Percentiles rank a stretch among this genome's conserved stretches.
Evolutionary conservation across 2,113 vertebrate genomes (phyloP).

Genomic region (Rousettus leschenaultii): DNA sequence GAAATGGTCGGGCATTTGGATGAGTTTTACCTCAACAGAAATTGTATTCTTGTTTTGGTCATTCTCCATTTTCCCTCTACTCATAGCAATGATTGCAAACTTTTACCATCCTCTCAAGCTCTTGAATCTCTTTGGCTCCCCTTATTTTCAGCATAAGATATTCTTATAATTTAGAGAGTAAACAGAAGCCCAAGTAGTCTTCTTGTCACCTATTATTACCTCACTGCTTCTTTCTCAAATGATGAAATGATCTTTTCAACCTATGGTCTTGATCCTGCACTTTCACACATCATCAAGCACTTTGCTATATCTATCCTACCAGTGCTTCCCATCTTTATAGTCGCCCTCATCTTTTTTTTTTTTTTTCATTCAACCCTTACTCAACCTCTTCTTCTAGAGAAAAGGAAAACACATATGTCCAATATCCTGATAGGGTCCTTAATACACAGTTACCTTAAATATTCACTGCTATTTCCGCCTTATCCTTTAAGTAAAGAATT

Average conservation of each 20-base stretch:
- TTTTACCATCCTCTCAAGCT: neutral
- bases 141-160: neutral
- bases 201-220: neutral
- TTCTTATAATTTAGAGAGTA: neutral
- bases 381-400: slow-evolving; percentile 5
- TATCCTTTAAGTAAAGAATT: slow-evolving; percentile 33
- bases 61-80: neutral
- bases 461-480: neutral
- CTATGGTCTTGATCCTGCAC: neutral
- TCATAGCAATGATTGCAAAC: neutral
- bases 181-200: neutral
- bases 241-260: neutral
- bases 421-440: neutral
- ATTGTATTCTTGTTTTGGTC: slow-evolving; percentile 33
- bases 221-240: neutral
- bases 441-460: neutral
- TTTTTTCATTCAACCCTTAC: neutral
- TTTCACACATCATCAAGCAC: neutral
- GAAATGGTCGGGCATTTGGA: neutral
- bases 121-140: neutral
- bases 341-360: neutral
- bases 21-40: neutral
- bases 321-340: neutral
- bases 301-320: neutral
- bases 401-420: neutral